Base-by-base conservation (phyloP, 2,888 invertebrate species). In the Eupelmus urozonus region DNA sequence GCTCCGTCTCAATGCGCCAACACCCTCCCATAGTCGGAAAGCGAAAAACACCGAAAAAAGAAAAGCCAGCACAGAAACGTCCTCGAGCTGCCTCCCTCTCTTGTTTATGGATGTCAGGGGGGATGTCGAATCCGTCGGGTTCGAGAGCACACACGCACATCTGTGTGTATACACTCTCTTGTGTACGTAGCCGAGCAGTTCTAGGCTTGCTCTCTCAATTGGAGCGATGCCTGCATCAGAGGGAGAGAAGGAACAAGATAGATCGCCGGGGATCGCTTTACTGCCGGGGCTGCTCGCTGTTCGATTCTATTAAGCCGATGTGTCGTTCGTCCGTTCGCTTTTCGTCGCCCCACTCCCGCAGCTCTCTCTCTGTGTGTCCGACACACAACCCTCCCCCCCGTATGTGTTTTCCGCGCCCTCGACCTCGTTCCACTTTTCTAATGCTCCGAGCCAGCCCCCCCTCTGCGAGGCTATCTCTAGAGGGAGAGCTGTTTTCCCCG, bases 191-290 rank as follows among this genome's bases (percentile, higher is more conserved):
- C n/a, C n/a, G n/a, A 34, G 9, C 3, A 34, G 9, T 9, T 34
- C 9, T 34, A 34, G 34, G 34, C 13, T 7, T 7, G 4, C 45
- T 81, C 79, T 85, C 84, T 86, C 86, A 85, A 88, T 87, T 86
- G 87, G 86, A 84, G 84, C 85, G 85, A 84, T 85, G 85, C n/a
- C n/a, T n/a, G n/a, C n/a, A n/a, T n/a, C 55, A 23, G 13, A 84
- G 81, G 82, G 82, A 85, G 83, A 83, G 81, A 82, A 83, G 84
- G 83, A 83, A 85, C n/a, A 88, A 88, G 88, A 89, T 85, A 84
- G 88, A 89, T 88, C 88, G 88, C 81, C 82, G 81, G 85, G 87
- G 87, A 89, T 89, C 88, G 87, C 82, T 87, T 88, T 88, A 88
- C 85, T 87, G 25, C 85, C 83, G 82, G 84, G 82, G 60, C 84